Evolutionary conservation across 2,888 invertebrate genomes (phyloP), one percentile per base, ranked within the genome.

Genomic region (Phrixothrix hirtus): DNA sequence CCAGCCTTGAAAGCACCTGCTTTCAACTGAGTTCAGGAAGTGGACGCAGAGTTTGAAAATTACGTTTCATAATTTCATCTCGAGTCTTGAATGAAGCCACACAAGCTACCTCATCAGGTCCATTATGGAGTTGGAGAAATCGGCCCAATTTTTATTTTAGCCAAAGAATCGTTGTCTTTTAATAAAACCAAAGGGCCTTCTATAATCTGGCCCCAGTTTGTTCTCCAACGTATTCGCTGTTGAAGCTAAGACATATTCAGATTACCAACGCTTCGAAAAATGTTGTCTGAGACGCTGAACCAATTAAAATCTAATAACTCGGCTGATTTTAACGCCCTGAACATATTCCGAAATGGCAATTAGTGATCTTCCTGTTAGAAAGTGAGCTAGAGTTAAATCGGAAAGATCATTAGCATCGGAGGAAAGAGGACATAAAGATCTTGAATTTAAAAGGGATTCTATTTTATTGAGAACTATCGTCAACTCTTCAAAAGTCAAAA

Each of bases 401-500:
- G 30, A 26, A 11, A 51, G 26, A 31, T 62, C 60, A 30, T 30
- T 51, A 2, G 63, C 62, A 44, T 63, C 62, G 25, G 30, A 34
- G 7, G 57, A 60, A 5, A 62, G 4, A 1, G 61, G 48, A 9
- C 41, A 47, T 2, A 69, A 41, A 1, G 67, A 67, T 21, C 66
- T 32, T 0, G 63, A 67, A 42, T 69, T 69, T 16, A 67, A 37
- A 21, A 61, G 49, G 1, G 61, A 59, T 36, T 69, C 66, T n/a
- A 69, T 62, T 41, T 65, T 64, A 11, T 39, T 47, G 1, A 64
- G 13, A 6, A 65, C n/a, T 1, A 66, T 70, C 3, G 46, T 14
- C 35, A 67, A 56, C 32, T 70, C 63, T 48, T 68, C 66, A 27
- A 47, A 62, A 2, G 55, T 67, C n/a, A n/a, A n/a, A n/a, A n/a